A percentile compares a stretch with the other conserved stretches of the same genome.
Evolutionary conservation across 2,113 vertebrate genomes (phyloP).

Genomic region (Pitta sordida): DNA sequence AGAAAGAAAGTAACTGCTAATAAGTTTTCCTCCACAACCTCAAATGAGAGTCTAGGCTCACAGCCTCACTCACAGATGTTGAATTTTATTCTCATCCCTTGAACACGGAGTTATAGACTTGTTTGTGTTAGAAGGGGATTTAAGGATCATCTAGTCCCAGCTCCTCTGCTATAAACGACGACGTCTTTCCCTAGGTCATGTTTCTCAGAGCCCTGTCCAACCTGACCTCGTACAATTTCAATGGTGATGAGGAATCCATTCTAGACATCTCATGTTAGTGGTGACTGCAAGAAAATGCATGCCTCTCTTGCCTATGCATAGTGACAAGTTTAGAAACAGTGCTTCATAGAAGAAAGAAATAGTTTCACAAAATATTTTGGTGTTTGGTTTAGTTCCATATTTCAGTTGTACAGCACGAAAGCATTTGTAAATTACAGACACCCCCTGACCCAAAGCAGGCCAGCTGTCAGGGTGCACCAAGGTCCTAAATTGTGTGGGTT

Average conservation of each 20-base stretch:
- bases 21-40: background rate
- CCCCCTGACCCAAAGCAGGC: background rate
- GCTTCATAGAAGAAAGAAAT: background rate
- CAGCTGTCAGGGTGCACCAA: background rate
- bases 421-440: background rate
- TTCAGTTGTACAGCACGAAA: background rate
- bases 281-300: background rate
- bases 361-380: background rate
- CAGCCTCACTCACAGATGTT: background rate
- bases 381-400: background rate
- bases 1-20: fast-evolving
- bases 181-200: background rate
- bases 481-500: fast-evolving
- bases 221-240: background rate
- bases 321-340: background rate
- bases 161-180: background rate
- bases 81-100: background rate
- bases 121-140: background rate
- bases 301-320: background rate
- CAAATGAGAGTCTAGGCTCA: background rate
- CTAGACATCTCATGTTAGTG: background rate
- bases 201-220: background rate
- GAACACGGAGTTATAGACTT: background rate
- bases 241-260: background rate
- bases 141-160: background rate